Evolutionary conservation across 2,888 invertebrate species (phyloP).

Genomic region (Odiellus spinosus): DNA sequence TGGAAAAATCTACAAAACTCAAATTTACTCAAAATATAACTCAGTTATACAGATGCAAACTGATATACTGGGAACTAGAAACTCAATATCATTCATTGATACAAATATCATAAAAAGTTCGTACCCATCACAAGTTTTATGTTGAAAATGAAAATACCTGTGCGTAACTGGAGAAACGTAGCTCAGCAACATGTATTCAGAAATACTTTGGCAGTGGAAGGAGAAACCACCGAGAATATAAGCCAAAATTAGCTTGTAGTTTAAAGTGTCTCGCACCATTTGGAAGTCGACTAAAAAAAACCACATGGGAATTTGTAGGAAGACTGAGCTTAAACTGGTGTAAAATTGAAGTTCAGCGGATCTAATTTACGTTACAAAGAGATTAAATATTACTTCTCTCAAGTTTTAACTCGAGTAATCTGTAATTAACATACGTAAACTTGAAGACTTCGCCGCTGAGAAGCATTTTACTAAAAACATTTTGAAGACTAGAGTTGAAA

Average conservation of each 20-base stretch:
- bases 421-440: constrained; percentile 48
- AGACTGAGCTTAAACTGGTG: constrained; percentile 53
- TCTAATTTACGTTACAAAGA: constrained; percentile 28
- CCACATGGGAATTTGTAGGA: constrained; percentile 53
- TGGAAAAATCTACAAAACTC: no score
- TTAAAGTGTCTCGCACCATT: constrained; percentile 34
- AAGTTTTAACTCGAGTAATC: no score
- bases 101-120: no score
- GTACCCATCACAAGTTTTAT: no score
- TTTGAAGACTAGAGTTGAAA: constrained; percentile 44
- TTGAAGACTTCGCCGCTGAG: constrained; percentile 55
- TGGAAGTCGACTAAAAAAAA: constrained; percentile 46
- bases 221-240: constrained; percentile 53
- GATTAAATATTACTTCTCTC: no score
- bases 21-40: no score
- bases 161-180: constrained; percentile 65
- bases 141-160: constrained; percentile 40
- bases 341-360: constrained; percentile 64
- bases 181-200: constrained; percentile 60
- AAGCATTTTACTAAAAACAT: constrained; percentile 60
- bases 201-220: constrained; percentile 64
- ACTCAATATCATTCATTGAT: no score
- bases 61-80: no score
- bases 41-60: no score
- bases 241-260: constrained; percentile 36